Conservation (phyloP, 23 tunicate species). For the Oikopleura albicans region DNA sequence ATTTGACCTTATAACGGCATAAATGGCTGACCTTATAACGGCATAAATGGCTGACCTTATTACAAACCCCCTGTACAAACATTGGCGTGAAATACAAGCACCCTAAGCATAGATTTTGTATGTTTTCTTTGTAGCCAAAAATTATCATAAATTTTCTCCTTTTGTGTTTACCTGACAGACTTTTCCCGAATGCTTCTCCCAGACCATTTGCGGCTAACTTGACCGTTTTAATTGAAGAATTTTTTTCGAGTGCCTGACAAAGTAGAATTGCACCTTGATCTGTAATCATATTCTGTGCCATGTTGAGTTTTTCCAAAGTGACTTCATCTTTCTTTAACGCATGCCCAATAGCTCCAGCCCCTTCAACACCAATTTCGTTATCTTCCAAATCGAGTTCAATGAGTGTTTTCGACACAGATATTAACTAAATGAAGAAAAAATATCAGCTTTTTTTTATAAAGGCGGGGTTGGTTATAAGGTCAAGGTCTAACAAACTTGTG, state of each 20-base stretch:
- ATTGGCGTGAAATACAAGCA: no score
- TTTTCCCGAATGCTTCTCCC: neutral
- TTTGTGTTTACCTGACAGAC: neutral
- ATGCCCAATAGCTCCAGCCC: slow-evolving; percentile 48
- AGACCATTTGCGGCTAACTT: neutral
- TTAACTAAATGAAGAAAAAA: neutral
- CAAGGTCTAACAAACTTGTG: no score
- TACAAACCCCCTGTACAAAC: no score
- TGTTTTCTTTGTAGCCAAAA: no score
- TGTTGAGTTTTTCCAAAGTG: slow-evolving; percentile 31
- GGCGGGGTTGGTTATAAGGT: no score
- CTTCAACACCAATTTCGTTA: slow-evolving; percentile 58
- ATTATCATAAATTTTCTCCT: no score
- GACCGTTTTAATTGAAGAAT: neutral
- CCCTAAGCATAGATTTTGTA: no score
- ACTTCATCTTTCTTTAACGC: slow-evolving; percentile 21
- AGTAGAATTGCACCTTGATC: slow-evolving; percentile 66
- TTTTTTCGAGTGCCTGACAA: slow-evolving; percentile 55
- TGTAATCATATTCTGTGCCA: slow-evolving; percentile 41
- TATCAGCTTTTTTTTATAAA: no score
- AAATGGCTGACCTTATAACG: no score
- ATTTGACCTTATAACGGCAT: no score
- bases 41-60: no score
- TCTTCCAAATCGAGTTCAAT: neutral
- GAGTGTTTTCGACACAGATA: neutral